Evolutionary conservation across 2,888 invertebrate species (phyloP).

Genomic region (Resseliella maxima): DNA sequence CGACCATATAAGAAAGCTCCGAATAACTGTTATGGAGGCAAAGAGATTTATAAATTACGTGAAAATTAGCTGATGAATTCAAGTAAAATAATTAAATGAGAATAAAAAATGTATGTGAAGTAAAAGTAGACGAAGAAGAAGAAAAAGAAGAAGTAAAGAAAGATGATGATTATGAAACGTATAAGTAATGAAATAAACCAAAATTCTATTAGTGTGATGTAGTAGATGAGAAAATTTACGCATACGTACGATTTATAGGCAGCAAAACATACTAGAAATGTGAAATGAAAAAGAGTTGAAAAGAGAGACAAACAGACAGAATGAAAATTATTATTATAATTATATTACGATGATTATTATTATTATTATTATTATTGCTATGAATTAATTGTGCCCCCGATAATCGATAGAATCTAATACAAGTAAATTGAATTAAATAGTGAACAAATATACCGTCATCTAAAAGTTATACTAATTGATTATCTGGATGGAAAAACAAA

Average conservation of each 20-base stretch:
- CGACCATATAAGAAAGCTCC: background rate
- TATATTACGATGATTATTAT: slow-evolving; percentile 39
- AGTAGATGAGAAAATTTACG: slow-evolving; percentile 26
- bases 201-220: slow-evolving; percentile 55
- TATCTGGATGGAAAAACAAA: background rate
- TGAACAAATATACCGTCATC: slow-evolving; percentile 49
- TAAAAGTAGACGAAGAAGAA: too few species aligned
- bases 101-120: background rate
- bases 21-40: background rate
- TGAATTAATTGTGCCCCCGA: slow-evolving; percentile 53
- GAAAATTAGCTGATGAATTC: background rate
- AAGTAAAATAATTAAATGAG: background rate
- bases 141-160: background rate
- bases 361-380: slow-evolving; percentile 35
- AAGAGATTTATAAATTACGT: background rate
- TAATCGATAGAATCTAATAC: slow-evolving; percentile 53
- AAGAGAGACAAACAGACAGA: background rate
- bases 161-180: background rate
- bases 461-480: slow-evolving; percentile 9
- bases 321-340: background rate
- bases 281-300: background rate
- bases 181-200: slow-evolving; percentile 31
- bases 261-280: background rate
- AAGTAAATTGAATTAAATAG: background rate
- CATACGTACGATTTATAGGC: background rate